phyloP scores from a whole-genome alignment of 64 coral and sea anemone genomes.

The Porites australiensis region DNA sequence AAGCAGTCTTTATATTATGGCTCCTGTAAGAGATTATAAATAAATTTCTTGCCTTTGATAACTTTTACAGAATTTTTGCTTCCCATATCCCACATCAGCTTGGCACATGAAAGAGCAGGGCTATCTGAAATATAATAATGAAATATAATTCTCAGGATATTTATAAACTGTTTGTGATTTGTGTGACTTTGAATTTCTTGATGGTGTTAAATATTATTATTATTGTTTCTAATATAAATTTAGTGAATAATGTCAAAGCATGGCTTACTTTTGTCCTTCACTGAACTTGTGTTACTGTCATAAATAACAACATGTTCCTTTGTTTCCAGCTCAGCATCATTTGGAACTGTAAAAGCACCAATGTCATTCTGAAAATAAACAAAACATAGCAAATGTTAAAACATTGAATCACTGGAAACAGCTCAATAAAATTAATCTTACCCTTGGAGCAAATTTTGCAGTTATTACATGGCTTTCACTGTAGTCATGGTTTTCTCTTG shows the following conservation, averaged over 20 bases:
- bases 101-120: conserved; percentile 90
- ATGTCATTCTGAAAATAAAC: conserved; percentile 77
- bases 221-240: background rate
- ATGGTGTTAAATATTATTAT: background rate
- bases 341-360: conserved; percentile 91
- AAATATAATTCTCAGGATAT: background rate
- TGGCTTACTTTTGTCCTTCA: conserved; percentile 85
- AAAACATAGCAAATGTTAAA: background rate
- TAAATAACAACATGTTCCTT: conserved; percentile 93
- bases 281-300: conserved; percentile 83
- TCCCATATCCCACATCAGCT: conserved; percentile 94
- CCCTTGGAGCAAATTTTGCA: conserved; percentile 95
- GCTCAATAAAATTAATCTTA: conserved; percentile 22
- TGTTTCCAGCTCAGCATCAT: conserved; percentile 93
- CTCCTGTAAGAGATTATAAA: background rate
- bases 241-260: too few species aligned
- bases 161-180: too few species aligned
- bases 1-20: too few species aligned
- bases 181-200: background rate
- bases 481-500: conserved; percentile 87
- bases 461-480: conserved; percentile 96
- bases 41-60: conserved; percentile 67
- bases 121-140: conserved; percentile 70
- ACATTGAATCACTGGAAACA: background rate
- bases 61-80: conserved; percentile 92